Evolutionary conservation across 2,888 invertebrate species (phyloP), one percentile per base, ranked within the genome.

Genomic region (Drosophila gaucha): DNA sequence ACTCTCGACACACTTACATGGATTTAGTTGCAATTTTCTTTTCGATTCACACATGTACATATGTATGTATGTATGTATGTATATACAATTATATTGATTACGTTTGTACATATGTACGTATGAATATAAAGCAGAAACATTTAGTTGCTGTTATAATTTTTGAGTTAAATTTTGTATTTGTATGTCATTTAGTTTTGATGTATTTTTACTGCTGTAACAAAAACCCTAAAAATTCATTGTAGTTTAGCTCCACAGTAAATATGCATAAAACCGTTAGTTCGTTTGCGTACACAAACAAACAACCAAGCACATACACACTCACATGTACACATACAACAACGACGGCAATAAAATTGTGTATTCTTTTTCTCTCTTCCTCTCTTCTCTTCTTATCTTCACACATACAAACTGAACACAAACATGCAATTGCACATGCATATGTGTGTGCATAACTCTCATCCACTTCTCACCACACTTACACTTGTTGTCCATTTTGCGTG

Each of bases 341-440:
- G 52, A 57, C 50, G 73, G 57, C 66, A 83, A 82, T 88, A 73
- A 60, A 83, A 68, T 52, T 59, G 52, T 79, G 63, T 65, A 60
- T 78, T 79, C 64, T 82, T 41, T 66, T 31, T 78, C 58, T 67
- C 60, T 71, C 56, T 74, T 50, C 65, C 47, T 46, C 28, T 38
- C 24, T 30, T 46, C 35, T 33, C 31, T 38, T 41, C 55, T n/a
- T 41, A 41, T 14, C 26, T n/a, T 5, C 6, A 14, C 31, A 55
- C 36, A 51, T 28, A 50, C 38, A 44, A 49, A 66, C 47, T 14
- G 14, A 18, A 44, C 28, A 47, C 28, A 31, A 30, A 59, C 22
- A 24, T 31, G 30, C 31, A 46, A 20, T 30, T 9, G 30, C 14
- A 49, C 49, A 49, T 33, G 43, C 14, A 51, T 43, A 26, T 60